phyloP scores from a whole-genome alignment of 2,888 invertebrate species.

The Heteropelma amictum region DNA sequence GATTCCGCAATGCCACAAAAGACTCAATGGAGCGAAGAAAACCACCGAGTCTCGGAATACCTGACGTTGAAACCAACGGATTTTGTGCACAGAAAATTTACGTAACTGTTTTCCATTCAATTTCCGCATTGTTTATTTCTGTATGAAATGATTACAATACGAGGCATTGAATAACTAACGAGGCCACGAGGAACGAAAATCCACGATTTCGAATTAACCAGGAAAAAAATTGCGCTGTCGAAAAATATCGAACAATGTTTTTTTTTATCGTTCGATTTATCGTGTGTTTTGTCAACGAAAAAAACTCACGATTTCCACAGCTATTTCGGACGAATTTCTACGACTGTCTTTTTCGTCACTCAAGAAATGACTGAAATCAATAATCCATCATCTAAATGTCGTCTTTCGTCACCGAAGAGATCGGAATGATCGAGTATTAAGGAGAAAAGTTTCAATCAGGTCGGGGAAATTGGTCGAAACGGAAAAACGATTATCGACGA shows the following conservation, averaged over 20 bases:
- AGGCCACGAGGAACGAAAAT: constrained; percentile 3
- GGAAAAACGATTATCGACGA: not conserved
- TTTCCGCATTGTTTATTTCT: constrained; percentile 32
- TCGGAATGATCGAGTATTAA: too few species aligned
- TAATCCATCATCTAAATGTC: too few species aligned
- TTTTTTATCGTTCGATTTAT: too few species aligned
- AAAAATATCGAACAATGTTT: too few species aligned
- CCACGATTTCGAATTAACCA: not conserved
- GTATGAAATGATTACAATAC: not conserved
- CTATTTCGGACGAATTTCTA: too few species aligned
- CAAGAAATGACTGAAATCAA: too few species aligned
- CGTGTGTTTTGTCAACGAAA: too few species aligned
- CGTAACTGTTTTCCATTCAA: constrained; percentile 30
- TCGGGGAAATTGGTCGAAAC: too few species aligned
- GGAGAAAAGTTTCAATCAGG: too few species aligned
- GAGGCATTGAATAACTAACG: not conserved
- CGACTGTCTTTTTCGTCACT: too few species aligned
- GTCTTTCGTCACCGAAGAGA: too few species aligned
- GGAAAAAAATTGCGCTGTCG: not conserved
- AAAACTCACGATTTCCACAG: too few species aligned
- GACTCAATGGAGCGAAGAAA: constrained; percentile 39
- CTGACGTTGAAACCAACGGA: not conserved
- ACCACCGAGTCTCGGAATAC: not conserved
- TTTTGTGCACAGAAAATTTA: constrained; percentile 11
- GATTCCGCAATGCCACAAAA: not conserved